Base-by-base conservation (phyloP, 2,113 vertebrate genomes). In the Nibea albiflora region DNA sequence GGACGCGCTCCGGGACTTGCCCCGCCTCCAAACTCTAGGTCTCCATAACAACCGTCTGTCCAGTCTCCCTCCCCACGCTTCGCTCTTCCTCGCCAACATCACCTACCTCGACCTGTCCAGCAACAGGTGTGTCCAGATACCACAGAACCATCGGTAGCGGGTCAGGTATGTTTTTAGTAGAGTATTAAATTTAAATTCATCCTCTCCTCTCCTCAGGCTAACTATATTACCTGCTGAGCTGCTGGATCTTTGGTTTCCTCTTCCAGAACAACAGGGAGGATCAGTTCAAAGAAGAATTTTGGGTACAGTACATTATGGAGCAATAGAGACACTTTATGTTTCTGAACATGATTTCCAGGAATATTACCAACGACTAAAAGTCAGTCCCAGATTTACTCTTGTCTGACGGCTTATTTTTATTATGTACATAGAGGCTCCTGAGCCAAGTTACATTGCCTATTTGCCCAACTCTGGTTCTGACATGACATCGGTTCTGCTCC, bases 41-140 rank as follows among this genome's bases (percentile, higher is more conserved):
- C 93, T 99, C 50, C 96, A 97, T 88, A 98, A 98, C 90, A 99
- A 99, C 81, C 96, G 94, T 31, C 22, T 99, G 81, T 92, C 95
- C 80, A 95, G 84, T 49, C 93, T 99, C 88, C 96, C 97, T 0
- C 89, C 91, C 0, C 96, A 96, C 0, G 96, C 96, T 1, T 92
- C 94, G 54, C 92, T 92, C 6, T 97, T 95, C 78, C 92, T 98
- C 62, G 92, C 83, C 62, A 97, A 96, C 79, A 95, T 99, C 75
- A 94, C 96, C 73, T 98, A 96, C 81, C 92, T 99, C 35, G 97
- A 99, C 79, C 81, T 99, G 50, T 99, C 97, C 57, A 98, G 98
- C 91, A 99, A 99, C 87, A 96, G 95, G 90, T 95, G 95, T 35
- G 81, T 77, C 61, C 64, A 67, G 17, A 31, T 69, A 28, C 16